phyloP scores from a whole-genome alignment of 2,797 vertebrate genomes.

The Danionella dracula region DNA sequence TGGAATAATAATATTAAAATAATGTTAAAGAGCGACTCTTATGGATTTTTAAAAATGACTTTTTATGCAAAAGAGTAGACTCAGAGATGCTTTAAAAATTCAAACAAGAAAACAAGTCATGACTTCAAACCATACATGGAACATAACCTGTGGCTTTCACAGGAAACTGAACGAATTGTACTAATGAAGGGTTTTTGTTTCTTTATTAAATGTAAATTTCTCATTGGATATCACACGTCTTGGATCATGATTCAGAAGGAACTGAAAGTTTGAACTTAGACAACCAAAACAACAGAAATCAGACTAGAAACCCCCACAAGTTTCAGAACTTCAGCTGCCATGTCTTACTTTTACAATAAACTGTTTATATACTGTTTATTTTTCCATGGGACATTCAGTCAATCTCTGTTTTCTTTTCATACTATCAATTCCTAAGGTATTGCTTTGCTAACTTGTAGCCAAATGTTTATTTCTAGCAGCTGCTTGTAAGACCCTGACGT shows the following conservation, averaged over 20 bases:
- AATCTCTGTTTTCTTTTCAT: too few species aligned
- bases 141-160: too few species aligned
- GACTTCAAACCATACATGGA: too few species aligned
- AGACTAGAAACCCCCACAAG: neutral
- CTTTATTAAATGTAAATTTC: too few species aligned
- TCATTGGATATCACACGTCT: neutral
- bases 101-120: too few species aligned
- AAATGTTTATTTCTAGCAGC: neutral
- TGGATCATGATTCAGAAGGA: neutral
- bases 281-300: neutral
- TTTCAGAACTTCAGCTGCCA: neutral
- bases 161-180: too few species aligned
- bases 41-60: too few species aligned
- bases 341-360: neutral
- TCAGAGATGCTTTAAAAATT: too few species aligned
- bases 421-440: neutral
- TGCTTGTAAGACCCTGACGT: neutral
- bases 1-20: too few species aligned
- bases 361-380: neutral
- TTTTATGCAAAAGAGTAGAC: too few species aligned
- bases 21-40: too few species aligned
- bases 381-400: slow-evolving; percentile 1
- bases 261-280: neutral
- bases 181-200: too few species aligned
- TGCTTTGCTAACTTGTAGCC: neutral